phyloP scores from a whole-genome alignment of 2,888 invertebrate genomes.

The Tipula lateralis region DNA sequence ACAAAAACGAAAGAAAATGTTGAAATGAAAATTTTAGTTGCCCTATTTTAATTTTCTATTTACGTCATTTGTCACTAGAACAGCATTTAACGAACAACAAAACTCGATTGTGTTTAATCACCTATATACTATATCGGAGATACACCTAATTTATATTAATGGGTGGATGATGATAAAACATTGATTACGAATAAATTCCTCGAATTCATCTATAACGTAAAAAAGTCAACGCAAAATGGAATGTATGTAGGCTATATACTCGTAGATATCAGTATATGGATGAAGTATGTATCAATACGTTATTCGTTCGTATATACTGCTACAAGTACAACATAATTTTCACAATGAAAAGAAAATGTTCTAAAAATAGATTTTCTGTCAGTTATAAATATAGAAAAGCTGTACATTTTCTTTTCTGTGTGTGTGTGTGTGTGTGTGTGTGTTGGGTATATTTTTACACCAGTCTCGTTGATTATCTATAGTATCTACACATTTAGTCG shows the following conservation, averaged over 20 bases:
- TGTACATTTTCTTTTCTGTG: neutral
- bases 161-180: neutral
- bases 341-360: conserved; percentile 19
- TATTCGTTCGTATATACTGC: neutral
- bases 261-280: neutral
- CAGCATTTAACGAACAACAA: neutral
- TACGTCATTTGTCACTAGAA: conserved; percentile 15
- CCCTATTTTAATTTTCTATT: neutral
- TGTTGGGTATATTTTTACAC: neutral
- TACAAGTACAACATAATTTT: conserved; percentile 9
- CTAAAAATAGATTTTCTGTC: conserved; percentile 19
- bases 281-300: neutral
- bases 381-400: neutral
- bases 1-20: neutral
- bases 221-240: neutral
- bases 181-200: neutral
- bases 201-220: neutral
- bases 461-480: neutral
- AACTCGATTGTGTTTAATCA: neutral
- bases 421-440: neutral
- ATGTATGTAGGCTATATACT: too few species aligned
- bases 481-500: neutral
- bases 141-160: neutral
- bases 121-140: too few species aligned
- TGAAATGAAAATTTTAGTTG: neutral